These are phyloP conservation scores for Piprites chloris DNA, from an alignment of 2,113 vertebrate species.

Conservation along the genomic window DNA sequence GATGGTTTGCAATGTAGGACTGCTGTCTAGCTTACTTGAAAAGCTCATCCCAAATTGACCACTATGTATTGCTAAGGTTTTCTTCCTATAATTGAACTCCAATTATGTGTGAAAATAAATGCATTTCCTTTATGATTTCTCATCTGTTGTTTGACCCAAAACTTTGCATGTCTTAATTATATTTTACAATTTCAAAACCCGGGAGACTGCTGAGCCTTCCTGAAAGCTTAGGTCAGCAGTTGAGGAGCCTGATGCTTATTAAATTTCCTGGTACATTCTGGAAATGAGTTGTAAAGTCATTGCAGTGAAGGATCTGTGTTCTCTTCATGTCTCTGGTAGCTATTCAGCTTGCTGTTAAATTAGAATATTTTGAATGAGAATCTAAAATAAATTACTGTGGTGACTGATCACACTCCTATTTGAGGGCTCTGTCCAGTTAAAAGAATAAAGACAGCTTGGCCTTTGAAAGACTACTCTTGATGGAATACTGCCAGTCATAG, in stretches of 20 bases:
- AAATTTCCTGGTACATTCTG: slow-evolving; percentile 11
- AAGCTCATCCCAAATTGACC: neutral
- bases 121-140: neutral
- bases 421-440: neutral
- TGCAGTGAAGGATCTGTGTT: neutral
- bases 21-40: neutral
- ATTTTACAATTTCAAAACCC: slow-evolving; percentile 57
- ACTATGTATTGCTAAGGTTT: neutral
- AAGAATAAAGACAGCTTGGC: neutral
- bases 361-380: neutral
- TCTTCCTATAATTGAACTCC: neutral
- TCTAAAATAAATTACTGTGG: neutral
- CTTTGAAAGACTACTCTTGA: neutral
- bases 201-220: slow-evolving; percentile 18
- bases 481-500: neutral
- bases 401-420: neutral
- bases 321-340: neutral
- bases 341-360: neutral
- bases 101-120: neutral
- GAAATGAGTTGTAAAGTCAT: neutral
- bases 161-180: slow-evolving; percentile 33
- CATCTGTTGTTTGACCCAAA: neutral
- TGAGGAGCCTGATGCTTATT: slow-evolving; percentile 41
- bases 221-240: slow-evolving; percentile 9
- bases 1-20: neutral